These are phyloP conservation scores for Thunnus thynnus DNA, from an alignment of 2,113 vertebrate genomes.

Conservation along the genomic window DNA sequence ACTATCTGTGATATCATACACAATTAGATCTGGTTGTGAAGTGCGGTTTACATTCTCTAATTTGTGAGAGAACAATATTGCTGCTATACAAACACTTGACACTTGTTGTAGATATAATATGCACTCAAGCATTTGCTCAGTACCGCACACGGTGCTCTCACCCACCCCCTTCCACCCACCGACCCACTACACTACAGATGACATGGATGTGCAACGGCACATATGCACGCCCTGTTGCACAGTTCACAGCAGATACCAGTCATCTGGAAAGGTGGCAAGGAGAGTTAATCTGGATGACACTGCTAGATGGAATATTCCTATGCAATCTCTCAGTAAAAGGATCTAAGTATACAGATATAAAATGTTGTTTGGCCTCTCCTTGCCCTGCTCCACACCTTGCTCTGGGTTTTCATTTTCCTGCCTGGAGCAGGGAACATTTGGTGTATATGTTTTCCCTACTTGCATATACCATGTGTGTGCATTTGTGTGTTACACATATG, in stretches of 20 bases:
- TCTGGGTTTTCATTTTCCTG: conserved; percentile 36
- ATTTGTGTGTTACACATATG: conserved; percentile 10
- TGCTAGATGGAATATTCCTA: conserved; percentile 47
- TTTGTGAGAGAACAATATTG: conserved; percentile 32
- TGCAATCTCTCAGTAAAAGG: conserved; percentile 23
- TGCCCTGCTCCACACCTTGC: conserved; percentile 3
- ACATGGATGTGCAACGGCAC: conserved; percentile 25
- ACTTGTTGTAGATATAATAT: conserved; percentile 56
- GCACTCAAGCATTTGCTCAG: conserved; percentile 33
- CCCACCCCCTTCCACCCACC: conserved; percentile 18
- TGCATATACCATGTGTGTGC: not conserved
- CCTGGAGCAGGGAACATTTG: not conserved
- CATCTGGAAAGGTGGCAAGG: conserved; percentile 48
- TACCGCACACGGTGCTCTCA: conserved; percentile 36
- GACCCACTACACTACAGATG: conserved; percentile 31
- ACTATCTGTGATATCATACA: conserved; percentile 44
- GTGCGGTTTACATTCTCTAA: conserved; percentile 43
- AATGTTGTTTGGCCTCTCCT: conserved; percentile 45
- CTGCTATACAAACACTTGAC: conserved; percentile 61
- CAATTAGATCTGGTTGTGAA: conserved; percentile 62
- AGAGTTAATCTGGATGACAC: conserved; percentile 49
- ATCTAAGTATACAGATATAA: conserved; percentile 37
- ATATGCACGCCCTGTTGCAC: not conserved
- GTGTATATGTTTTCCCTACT: not conserved
- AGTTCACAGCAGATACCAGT: conserved; percentile 29